phyloP scores from a whole-genome alignment of 1,140 invertebrate genomes.

The Scaptodrosophila lebanonensis region DNA sequence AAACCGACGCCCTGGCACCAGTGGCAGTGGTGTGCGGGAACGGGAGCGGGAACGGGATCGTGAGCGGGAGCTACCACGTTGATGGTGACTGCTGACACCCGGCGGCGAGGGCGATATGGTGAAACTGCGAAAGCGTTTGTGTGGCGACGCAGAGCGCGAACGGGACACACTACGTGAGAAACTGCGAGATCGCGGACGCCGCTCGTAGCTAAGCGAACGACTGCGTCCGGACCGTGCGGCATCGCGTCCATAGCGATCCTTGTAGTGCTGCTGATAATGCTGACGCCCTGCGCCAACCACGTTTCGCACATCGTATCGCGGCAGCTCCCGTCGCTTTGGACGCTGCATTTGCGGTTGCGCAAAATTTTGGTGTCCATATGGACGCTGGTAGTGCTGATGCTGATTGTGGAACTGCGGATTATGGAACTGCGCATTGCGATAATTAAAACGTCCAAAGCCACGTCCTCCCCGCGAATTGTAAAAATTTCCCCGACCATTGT shows the following conservation, averaged over 20 bases:
- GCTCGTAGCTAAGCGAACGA: constrained; percentile 43
- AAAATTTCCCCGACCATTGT: no score
- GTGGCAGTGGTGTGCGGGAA: constrained; percentile 29
- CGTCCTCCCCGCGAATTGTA: no score
- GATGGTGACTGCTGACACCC: constrained; percentile 16
- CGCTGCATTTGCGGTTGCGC: constrained; percentile 78
- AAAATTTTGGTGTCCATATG: background rate
- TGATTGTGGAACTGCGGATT: constrained; percentile 32
- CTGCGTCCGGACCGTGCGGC: constrained; percentile 77
- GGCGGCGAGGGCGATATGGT: constrained; percentile 61
- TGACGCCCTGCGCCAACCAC: constrained; percentile 82
- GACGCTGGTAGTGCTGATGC: constrained; percentile 4
- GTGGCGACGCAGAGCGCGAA: constrained; percentile 52
- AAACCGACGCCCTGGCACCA: constrained; percentile 23
- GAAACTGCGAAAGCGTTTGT: constrained; percentile 57
- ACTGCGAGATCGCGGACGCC: constrained; percentile 40
- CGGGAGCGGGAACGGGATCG: background rate
- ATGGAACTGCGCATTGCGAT: constrained; percentile 49
- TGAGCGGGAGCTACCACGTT: no score
- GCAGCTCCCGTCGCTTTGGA: constrained; percentile 87
- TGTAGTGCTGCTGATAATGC: constrained; percentile 79
- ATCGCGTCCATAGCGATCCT: constrained; percentile 90
- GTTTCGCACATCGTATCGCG: constrained; percentile 88
- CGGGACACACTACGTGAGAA: constrained; percentile 46
- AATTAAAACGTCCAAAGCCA: constrained; percentile 42